phyloP scores from a whole-genome alignment of 2,113 vertebrate genomes.

The Actinemys pallida region DNA sequence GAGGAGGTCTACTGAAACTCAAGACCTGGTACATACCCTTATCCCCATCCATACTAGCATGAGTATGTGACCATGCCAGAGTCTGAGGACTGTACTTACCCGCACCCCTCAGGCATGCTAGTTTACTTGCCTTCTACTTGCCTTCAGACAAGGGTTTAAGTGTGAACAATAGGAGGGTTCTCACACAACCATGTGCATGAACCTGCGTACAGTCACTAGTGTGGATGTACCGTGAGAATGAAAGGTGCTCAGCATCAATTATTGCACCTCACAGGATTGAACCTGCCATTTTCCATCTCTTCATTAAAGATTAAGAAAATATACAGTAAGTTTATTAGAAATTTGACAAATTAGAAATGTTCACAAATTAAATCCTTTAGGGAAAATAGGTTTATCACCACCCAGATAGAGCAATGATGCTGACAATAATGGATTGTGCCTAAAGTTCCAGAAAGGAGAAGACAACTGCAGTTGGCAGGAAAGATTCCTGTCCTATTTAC shows the following conservation, averaged over 20 bases:
- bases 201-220: neutral
- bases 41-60: too few relatives aligned
- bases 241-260: neutral
- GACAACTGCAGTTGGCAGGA: neutral
- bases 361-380: conserved; percentile 37
- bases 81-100: too few relatives aligned
- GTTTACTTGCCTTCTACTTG: too few relatives aligned
- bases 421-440: neutral
- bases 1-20: too few relatives aligned
- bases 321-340: neutral
- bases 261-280: neutral
- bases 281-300: neutral
- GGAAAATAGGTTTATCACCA: neutral
- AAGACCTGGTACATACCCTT: too few relatives aligned
- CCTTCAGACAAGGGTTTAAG: too few relatives aligned
- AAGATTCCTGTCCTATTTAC: neutral
- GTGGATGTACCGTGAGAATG: neutral
- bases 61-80: too few relatives aligned
- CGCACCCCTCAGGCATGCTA: too few relatives aligned
- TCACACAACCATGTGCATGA: neutral
- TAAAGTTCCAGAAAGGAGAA: neutral
- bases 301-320: neutral
- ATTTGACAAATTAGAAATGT: conserved; percentile 3
- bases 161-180: too few relatives aligned
- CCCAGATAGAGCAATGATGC: neutral